Conservation (phyloP, 2,113 vertebrate species). For the Albula glossodonta region DNA sequence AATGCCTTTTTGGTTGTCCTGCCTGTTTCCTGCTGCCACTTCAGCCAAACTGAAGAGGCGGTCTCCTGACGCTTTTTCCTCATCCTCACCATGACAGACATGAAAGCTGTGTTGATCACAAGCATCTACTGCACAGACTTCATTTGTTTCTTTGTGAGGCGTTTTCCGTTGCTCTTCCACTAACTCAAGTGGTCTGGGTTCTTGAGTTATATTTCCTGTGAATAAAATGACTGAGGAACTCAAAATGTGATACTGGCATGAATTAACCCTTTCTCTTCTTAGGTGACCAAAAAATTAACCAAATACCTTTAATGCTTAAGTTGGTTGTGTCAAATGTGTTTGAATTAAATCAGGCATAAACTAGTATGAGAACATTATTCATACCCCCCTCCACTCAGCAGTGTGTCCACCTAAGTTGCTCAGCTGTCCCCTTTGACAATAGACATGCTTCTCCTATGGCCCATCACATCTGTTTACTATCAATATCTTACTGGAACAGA, state of each 20-base stretch:
- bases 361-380: too few relatives aligned
- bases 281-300: too few relatives aligned
- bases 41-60: constrained; percentile 12
- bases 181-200: neutral
- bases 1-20: neutral
- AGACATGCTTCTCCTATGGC: too few relatives aligned
- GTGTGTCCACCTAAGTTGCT: too few relatives aligned
- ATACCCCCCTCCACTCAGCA: too few relatives aligned
- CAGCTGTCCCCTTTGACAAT: too few relatives aligned
- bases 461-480: too few relatives aligned
- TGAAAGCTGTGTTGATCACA: neutral
- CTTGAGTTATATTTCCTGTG: neutral
- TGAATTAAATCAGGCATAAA: too few relatives aligned
- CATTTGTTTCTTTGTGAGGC: neutral
- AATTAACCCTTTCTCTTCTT: neutral
- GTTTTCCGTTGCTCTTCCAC: neutral
- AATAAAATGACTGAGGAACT: neutral
- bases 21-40: neutral
- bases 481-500: too few relatives aligned
- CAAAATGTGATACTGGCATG: neutral
- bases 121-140: neutral
- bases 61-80: neutral
- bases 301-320: too few relatives aligned
- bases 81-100: neutral
- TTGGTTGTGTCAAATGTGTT: too few relatives aligned